phyloP scores from a whole-genome alignment of 2,113 vertebrate genomes.

The Chaenogobius annularis region DNA sequence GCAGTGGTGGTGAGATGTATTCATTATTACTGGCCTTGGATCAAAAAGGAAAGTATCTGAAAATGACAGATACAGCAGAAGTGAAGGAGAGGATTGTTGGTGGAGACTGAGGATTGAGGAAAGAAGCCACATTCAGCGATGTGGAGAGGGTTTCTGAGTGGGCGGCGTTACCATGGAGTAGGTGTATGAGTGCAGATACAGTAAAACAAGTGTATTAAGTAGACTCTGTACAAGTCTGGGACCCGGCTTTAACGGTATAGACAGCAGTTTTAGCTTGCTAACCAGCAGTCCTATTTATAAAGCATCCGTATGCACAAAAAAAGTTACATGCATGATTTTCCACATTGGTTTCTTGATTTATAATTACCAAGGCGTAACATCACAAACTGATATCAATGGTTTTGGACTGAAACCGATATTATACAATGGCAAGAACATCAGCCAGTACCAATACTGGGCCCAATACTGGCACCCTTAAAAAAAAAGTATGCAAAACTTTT shows the following conservation, averaged over 20 bases:
- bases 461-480: too few species aligned
- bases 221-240: constrained; percentile 26
- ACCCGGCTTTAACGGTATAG: constrained; percentile 41
- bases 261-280: constrained; percentile 44
- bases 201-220: background rate
- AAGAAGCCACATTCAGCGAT: constrained; percentile 54
- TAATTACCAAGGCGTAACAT: too few species aligned
- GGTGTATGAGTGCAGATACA: constrained; percentile 17
- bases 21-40: constrained; percentile 74
- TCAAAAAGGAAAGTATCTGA: constrained; percentile 67
- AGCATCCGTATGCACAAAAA: too few species aligned
- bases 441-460: too few species aligned
- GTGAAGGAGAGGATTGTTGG: constrained; percentile 63
- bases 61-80: constrained; percentile 73
- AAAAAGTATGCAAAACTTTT: too few species aligned
- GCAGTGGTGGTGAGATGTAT: constrained; percentile 64
- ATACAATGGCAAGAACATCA: too few species aligned
- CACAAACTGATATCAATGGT: too few species aligned
- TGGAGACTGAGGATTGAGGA: constrained; percentile 58
- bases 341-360: too few species aligned
- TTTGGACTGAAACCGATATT: too few species aligned
- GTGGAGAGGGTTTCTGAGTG: constrained; percentile 45
- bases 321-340: too few species aligned
- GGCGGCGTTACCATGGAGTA: constrained; percentile 17
- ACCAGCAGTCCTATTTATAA: background rate